These are phyloP conservation scores for Drosophila cyrtoloma DNA, from an alignment of 2,888 invertebrate species.

Conservation along the genomic window DNA sequence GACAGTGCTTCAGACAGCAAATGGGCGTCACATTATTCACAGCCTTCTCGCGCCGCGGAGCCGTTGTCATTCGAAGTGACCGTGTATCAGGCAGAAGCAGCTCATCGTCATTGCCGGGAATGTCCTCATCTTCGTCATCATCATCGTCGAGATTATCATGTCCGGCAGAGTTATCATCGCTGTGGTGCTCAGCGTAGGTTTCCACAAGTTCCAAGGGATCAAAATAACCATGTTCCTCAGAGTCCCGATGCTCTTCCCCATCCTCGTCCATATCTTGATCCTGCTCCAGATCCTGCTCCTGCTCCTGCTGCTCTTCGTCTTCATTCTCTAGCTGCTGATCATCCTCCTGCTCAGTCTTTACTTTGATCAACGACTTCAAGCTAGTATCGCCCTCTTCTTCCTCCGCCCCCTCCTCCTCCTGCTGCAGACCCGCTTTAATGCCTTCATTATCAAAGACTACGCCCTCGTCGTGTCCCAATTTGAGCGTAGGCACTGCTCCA, in stretches of 20 bases:
- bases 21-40: slow-evolving; percentile 77
- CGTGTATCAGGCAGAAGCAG: slow-evolving; percentile 41
- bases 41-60: slow-evolving; percentile 56
- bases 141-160: slow-evolving; percentile 20
- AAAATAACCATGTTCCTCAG: slow-evolving; percentile 52
- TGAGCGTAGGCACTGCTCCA: slow-evolving; percentile 79
- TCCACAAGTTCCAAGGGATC: slow-evolving; percentile 71
- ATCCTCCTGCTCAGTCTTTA: slow-evolving; percentile 25
- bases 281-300: slow-evolving; percentile 3
- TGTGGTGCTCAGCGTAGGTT: slow-evolving; percentile 60
- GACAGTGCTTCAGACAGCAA: slow-evolving; percentile 75
- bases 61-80: slow-evolving; percentile 13
- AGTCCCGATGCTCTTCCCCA: slow-evolving; percentile 11
- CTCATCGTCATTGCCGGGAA: slow-evolving; percentile 44
- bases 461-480: slow-evolving; percentile 75
- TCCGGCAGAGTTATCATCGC: slow-evolving; percentile 39
- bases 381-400: slow-evolving; percentile 12
- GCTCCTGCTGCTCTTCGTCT: slow-evolving; percentile 17
- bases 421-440: slow-evolving; percentile 58
- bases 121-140: slow-evolving; percentile 34
- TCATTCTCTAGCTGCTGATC: slow-evolving; percentile 17
- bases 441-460: slow-evolving; percentile 69
- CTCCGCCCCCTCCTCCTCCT: slow-evolving; percentile 29
- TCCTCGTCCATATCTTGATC: slow-evolving; percentile 14
- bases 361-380: slow-evolving; percentile 9